These are phyloP conservation scores for Luidia sarsii DNA, from an alignment of 53 echinoderm and acorn worm genomes.

Conservation along the genomic window DNA sequence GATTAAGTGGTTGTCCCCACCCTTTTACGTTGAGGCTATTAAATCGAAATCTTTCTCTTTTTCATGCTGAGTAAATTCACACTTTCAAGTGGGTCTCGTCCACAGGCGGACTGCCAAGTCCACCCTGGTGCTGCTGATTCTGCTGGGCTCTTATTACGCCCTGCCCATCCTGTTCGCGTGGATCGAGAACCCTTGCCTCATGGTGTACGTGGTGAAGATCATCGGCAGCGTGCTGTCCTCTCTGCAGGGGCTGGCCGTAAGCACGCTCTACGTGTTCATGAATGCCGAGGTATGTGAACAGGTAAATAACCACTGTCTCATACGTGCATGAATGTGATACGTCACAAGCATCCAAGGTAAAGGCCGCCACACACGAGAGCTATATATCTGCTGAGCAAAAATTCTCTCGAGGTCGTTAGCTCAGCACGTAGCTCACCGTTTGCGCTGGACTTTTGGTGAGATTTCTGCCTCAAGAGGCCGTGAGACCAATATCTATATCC, in stretches of 20 bases:
- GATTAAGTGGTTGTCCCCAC: too few relatives aligned
- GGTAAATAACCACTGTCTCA: not conserved
- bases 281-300: constrained; percentile 51
- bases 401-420: too few relatives aligned
- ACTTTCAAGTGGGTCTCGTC: too few relatives aligned
- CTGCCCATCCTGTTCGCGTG: constrained; percentile 7
- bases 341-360: not conserved
- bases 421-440: too few relatives aligned
- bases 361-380: too few relatives aligned
- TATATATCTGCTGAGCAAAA: too few relatives aligned
- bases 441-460: too few relatives aligned
- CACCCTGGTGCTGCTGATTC: constrained; percentile 26
- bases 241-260: constrained; percentile 38
- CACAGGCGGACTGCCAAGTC: constrained; percentile 39
- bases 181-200: constrained; percentile 17
- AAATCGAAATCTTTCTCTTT: too few relatives aligned
- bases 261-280: constrained; percentile 38
- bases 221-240: constrained; percentile 1
- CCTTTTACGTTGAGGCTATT: too few relatives aligned
- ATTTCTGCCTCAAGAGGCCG: too few relatives aligned
- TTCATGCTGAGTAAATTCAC: too few relatives aligned
- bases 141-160: constrained; percentile 35
- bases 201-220: not conserved
- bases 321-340: not conserved
- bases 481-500: too few relatives aligned